These are phyloP conservation scores for Phataginus tricuspis DNA, from an alignment of 2,797 vertebrate species.

Conservation along the genomic window DNA sequence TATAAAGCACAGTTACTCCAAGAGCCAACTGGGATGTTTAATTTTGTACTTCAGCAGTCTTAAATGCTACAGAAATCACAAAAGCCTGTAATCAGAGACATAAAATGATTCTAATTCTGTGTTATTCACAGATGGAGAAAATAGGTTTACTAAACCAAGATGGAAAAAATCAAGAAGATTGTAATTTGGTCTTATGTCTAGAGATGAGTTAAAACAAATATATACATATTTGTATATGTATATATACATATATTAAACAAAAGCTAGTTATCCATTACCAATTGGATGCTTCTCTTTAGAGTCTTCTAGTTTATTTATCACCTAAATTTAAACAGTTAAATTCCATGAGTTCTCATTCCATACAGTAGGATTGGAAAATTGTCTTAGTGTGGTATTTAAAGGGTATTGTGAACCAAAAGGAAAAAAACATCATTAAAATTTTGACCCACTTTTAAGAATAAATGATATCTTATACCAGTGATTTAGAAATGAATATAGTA, in stretches of 20 bases:
- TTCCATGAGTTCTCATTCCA: neutral
- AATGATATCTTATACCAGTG: neutral
- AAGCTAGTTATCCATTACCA: neutral
- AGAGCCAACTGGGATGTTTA: neutral
- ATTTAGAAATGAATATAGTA: neutral
- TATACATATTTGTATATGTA: neutral
- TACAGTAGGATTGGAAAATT: neutral
- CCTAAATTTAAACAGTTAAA: constrained; percentile 43
- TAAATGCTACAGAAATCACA: constrained; percentile 41
- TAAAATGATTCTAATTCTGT: constrained; percentile 35
- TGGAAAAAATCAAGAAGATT: neutral
- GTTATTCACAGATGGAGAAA: constrained; percentile 41
- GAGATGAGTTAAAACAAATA: neutral
- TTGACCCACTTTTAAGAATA: constrained; percentile 18
- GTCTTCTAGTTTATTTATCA: constrained; percentile 1
- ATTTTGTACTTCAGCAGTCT: constrained; percentile 46
- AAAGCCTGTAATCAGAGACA: constrained; percentile 10
- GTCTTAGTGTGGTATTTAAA: neutral
- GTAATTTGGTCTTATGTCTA: neutral
- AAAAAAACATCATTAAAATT: neutral
- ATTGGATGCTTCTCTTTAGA: neutral
- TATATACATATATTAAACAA: neutral
- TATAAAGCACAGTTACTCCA: constrained; percentile 14
- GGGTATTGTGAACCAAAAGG: neutral
- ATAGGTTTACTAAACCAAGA: constrained; percentile 19